phyloP scores from a whole-genome alignment of 2,113 vertebrate species.

The Rousettus leschenaultii region DNA sequence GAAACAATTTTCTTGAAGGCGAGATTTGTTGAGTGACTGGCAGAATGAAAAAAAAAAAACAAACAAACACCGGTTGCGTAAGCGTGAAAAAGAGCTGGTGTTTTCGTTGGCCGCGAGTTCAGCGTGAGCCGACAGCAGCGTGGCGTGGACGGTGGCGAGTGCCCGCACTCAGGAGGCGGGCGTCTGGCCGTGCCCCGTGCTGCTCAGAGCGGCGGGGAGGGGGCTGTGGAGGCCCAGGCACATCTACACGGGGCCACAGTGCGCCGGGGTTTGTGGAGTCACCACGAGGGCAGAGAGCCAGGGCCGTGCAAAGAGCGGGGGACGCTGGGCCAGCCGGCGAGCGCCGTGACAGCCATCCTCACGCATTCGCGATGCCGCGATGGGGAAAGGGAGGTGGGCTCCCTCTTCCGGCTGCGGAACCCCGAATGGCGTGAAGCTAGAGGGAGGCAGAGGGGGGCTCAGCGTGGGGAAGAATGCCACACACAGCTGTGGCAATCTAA shows the following conservation, averaged over 20 bases:
- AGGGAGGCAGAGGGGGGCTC: background rate
- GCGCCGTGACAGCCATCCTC: background rate
- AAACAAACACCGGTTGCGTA: background rate
- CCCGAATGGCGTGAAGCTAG: background rate
- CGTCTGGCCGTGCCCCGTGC: background rate
- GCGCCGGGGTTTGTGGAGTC: background rate
- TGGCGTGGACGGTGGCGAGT: background rate
- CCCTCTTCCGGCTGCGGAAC: background rate
- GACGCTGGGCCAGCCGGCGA: too few relatives aligned
- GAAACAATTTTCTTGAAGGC: conserved; percentile 64
- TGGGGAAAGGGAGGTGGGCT: background rate
- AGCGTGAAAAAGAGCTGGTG: conserved; percentile 57
- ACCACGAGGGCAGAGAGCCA: background rate
- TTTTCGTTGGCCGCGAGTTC: conserved; percentile 46
- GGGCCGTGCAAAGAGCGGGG: accelerated
- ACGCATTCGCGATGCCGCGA: accelerated
- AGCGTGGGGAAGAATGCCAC: background rate
- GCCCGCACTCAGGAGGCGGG: background rate
- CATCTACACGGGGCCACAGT: background rate
- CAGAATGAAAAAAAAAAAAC: background rate
- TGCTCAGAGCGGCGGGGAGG: accelerated
- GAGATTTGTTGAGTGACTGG: conserved; percentile 56
- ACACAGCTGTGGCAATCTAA: background rate
- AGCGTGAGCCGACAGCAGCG: background rate
- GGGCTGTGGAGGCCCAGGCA: background rate